phyloP scores from a whole-genome alignment of 2,888 invertebrate species.

The Noctua comes region DNA sequence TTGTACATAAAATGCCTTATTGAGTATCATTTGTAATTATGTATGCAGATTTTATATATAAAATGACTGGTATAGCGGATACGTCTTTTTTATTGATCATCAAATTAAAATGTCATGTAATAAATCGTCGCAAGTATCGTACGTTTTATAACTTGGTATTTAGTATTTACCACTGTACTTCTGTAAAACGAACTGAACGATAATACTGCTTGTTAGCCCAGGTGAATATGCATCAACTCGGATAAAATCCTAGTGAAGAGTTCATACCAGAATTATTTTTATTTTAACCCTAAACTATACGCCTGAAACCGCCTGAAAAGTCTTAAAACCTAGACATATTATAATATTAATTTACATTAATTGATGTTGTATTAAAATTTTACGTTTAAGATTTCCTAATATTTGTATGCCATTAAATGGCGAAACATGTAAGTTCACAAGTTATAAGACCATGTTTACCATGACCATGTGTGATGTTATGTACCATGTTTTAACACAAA shows the following conservation, averaged over 20 bases:
- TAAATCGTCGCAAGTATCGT: neutral
- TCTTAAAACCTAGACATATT: no score
- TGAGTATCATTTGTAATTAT: constrained; percentile 21
- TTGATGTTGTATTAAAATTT: no score
- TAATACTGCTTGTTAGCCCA: neutral
- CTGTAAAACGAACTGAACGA: neutral
- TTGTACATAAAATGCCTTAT: constrained; percentile 2
- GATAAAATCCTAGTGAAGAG: neutral
- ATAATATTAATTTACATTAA: no score
- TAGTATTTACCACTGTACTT: neutral
- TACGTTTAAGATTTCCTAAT: no score
- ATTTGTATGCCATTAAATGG: no score
- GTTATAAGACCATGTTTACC: no score
- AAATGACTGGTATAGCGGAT: neutral
- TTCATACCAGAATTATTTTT: neutral
- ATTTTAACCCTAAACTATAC: neutral
- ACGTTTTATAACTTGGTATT: neutral
- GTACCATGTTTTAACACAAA: no score
- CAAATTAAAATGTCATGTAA: constrained; percentile 8
- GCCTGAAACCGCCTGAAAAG: neutral
- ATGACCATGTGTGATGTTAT: no score
- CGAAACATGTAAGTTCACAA: no score
- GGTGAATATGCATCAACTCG: neutral
- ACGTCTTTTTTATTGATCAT: constrained; percentile 20
- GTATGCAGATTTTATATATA: constrained; percentile 7